Evolutionary conservation across 2,888 invertebrate species (phyloP).

Genomic region (Blera fallax): DNA sequence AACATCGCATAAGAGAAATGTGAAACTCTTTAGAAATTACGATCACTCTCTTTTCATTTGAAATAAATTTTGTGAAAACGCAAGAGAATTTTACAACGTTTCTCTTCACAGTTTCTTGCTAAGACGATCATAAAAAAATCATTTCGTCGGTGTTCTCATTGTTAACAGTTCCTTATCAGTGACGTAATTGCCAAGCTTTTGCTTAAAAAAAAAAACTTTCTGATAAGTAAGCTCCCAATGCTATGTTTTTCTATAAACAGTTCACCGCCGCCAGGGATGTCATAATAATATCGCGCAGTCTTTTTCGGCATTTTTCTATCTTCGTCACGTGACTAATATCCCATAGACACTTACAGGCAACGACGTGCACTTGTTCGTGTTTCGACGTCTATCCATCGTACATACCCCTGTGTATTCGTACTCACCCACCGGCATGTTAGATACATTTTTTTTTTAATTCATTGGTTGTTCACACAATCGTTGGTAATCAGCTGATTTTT

Average conservation of each 20-base stretch:
- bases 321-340: neutral
- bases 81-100: neutral
- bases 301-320: neutral
- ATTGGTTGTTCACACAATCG: neutral
- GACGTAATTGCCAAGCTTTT: too few species aligned
- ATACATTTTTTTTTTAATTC: neutral
- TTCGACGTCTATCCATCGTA: neutral
- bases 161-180: neutral
- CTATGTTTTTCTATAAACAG: neutral
- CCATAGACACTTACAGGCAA: neutral
- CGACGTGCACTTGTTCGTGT: neutral
- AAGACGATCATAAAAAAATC: neutral
- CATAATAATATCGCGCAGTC: neutral
- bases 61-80: neutral
- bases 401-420: neutral
- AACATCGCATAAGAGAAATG: conserved; percentile 23
- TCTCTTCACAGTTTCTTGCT: neutral
- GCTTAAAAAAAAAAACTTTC: neutral
- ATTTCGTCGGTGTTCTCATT: neutral
- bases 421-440: neutral
- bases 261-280: neutral
- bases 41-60: neutral
- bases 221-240: neutral
- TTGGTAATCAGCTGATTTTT: neutral
- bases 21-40: neutral